These are phyloP conservation scores for Plutomurus gul DNA, from an alignment of 1,140 invertebrate species.

Conservation along the genomic window DNA sequence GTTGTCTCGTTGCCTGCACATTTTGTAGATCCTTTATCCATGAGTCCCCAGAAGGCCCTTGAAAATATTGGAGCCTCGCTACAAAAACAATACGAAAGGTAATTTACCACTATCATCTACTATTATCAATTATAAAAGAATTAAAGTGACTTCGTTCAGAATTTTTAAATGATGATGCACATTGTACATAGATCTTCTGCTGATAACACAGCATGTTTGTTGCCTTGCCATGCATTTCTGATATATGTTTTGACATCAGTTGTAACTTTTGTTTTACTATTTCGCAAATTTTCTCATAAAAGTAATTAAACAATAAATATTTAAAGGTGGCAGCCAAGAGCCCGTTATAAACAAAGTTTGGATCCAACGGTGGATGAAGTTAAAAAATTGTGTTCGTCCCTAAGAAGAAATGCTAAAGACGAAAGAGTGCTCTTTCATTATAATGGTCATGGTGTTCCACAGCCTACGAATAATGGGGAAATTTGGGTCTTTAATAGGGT, in stretches of 20 bases:
- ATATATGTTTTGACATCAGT: too few species aligned
- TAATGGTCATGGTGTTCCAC: constrained; percentile 97
- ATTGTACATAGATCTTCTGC: too few species aligned
- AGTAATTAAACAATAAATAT: too few species aligned
- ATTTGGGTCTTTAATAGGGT: constrained; percentile 99
- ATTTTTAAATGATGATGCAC: too few species aligned
- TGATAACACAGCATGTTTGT: too few species aligned
- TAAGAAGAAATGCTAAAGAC: constrained; percentile 97
- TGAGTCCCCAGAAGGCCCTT: constrained; percentile 90
- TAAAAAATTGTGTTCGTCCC: constrained; percentile 91
- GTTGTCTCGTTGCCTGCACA: too few species aligned
- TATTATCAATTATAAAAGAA: too few species aligned
- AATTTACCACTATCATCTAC: too few species aligned
- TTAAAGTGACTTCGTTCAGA: too few species aligned
- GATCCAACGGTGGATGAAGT: constrained; percentile 98
- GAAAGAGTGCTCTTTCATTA: constrained; percentile 99
- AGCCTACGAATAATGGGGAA: constrained; percentile 96
- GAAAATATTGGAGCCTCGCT: constrained; percentile 89
- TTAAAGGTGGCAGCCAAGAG: constrained; percentile 85
- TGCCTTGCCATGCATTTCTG: too few species aligned
- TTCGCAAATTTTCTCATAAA: constrained; percentile 8
- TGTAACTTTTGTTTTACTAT: not conserved
- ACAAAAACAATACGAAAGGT: constrained; percentile 92
- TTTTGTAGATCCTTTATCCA: constrained; percentile 72
- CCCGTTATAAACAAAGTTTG: constrained; percentile 92